Evolutionary conservation across 1,140 invertebrate species (phyloP), one percentile per base, ranked within the genome.

Genomic region (Listronotus oregonensis): DNA sequence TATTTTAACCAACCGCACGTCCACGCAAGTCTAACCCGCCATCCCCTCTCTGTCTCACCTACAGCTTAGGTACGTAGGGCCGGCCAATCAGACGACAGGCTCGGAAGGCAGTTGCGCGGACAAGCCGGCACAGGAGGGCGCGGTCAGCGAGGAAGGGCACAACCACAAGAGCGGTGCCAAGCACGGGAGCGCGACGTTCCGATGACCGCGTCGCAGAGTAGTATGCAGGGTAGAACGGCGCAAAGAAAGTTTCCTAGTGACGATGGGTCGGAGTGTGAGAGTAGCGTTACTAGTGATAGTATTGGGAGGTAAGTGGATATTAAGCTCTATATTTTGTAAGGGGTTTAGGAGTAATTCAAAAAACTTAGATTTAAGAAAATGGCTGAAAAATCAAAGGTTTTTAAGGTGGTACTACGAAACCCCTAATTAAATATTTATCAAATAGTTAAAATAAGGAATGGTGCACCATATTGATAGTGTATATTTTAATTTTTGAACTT

Each of bases 271-370:
- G 89, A 90, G 70, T 91, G 89, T 74, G 64, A 66, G 31, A 90
- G 88, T 66, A 90, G 88, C 68, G 89, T 90, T 11, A 91, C 90
- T 7, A 90, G 88, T 72, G 90, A 90, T 77, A 90, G 88, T 73
- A 86, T 89, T 62, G 87, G 87, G 47, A 88, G 86, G 78, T 84
- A 75, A 76, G 71, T 68, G 21, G 21, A 27, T 27, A 27, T 27
- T 27, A 27, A 1, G 21, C 21, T 27, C 5, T 27, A 27, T 5
- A 27, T 27, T 27, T 27, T 27, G 21, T 27, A 5, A 5, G 5
- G 21, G 21, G 21, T 27, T n/a, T 27, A 27, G 1, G 21, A 1
- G 21, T 27, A 27, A 3, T 27, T n/a, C n/a, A n/a, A n/a, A n/a
- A n/a, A n/a, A n/a, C n/a, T n/a, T n/a, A n/a, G n/a, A n/a, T n/a